Conservation (phyloP, 2,888 invertebrate genomes). For the Ophion obscuratus region DNA sequence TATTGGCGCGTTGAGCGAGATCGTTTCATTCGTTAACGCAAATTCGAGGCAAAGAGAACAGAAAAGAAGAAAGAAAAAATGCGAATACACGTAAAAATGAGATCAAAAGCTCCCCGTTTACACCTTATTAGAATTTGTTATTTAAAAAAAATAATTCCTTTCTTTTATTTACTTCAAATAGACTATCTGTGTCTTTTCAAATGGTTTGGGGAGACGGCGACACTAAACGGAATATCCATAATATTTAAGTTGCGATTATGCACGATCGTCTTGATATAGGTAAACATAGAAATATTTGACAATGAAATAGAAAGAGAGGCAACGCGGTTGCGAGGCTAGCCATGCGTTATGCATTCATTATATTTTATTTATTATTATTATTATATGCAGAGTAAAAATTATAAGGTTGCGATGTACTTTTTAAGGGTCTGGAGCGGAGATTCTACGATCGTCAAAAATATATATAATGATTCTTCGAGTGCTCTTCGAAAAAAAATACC, state of each 20-base stretch:
- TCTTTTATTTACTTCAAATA: background rate
- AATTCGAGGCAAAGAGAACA: conserved; percentile 27
- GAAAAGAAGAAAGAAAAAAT: background rate
- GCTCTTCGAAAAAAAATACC: background rate
- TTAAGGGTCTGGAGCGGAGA: background rate
- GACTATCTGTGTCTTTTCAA: conserved; percentile 14
- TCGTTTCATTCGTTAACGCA: conserved; percentile 19
- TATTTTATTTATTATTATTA: too few relatives aligned
- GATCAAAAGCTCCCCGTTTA: background rate
- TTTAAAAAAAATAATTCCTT: background rate
- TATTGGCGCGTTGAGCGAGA: background rate
- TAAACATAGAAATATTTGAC: conserved; percentile 82
- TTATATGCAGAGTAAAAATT: background rate
- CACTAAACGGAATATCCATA: conserved; percentile 75
- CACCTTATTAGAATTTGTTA: background rate
- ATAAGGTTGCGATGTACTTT: background rate
- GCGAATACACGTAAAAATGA: background rate
- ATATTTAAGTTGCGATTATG: conserved; percentile 83
- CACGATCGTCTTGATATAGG: conserved; percentile 69
- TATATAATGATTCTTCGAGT: background rate
- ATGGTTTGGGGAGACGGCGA: conserved; percentile 10
- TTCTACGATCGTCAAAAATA: background rate
- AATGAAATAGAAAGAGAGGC: conserved; percentile 83
- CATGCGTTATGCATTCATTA: background rate
- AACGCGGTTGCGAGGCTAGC: conserved; percentile 79